Evolutionary conservation across 2,888 invertebrate genomes (phyloP).

Genomic region (Nyleta sp.): DNA sequence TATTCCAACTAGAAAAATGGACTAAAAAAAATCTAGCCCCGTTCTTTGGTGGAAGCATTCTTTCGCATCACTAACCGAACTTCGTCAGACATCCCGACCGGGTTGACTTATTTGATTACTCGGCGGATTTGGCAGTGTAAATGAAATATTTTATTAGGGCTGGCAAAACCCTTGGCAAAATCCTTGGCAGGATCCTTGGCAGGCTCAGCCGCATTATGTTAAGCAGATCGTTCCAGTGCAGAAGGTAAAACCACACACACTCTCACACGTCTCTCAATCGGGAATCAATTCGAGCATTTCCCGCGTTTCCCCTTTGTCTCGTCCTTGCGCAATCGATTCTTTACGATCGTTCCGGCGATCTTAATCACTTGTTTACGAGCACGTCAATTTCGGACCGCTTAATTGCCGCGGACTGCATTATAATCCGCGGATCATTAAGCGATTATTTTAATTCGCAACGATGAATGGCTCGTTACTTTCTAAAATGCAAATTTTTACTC

Average conservation of each 20-base stretch:
- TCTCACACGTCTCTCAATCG: conserved; percentile 8
- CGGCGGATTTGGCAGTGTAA: conserved; percentile 47
- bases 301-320: background rate
- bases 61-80: conserved; percentile 45
- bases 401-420: background rate
- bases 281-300: conserved; percentile 17
- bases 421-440: background rate
- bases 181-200: conserved; percentile 60
- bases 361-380: no score
- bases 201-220: conserved; percentile 55
- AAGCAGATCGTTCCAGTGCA: conserved; percentile 64
- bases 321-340: background rate
- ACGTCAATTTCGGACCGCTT: background rate
- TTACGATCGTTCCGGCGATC: background rate
- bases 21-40: conserved; percentile 8
- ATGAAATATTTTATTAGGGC: conserved; percentile 63
- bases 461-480: conserved; percentile 46
- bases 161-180: conserved; percentile 64
- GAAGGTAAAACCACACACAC: conserved; percentile 35
- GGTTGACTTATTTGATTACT: conserved; percentile 17
- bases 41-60: conserved; percentile 44
- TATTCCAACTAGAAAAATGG: no score
- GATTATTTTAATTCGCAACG: conserved; percentile 25
- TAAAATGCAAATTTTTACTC: conserved; percentile 42
- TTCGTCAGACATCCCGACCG: conserved; percentile 19